A percentile compares a stretch with the other conserved stretches of the same genome.
phyloP scores from a whole-genome alignment of 2,888 invertebrate genomes.

The Tridacna gigas region DNA sequence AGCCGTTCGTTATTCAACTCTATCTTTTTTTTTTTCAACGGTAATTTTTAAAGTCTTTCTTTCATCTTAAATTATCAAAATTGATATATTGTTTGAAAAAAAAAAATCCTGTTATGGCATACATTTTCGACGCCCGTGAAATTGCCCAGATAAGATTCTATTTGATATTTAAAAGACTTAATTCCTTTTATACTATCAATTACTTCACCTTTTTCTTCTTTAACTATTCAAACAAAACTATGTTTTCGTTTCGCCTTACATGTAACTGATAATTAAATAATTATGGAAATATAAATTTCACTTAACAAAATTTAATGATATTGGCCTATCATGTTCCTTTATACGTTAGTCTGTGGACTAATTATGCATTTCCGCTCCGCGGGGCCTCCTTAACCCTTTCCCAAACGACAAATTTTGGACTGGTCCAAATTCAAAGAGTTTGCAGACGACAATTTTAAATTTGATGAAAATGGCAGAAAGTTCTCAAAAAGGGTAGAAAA shows the following conservation, averaged over 20 bases:
- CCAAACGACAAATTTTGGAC: no score
- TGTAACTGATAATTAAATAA: conserved; percentile 18
- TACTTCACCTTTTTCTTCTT: conserved; percentile 9
- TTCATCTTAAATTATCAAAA: background rate
- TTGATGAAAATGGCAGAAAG: no score
- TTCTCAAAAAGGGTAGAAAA: no score
- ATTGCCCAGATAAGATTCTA: conserved; percentile 17
- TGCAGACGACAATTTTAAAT: no score
- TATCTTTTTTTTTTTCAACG: no score
- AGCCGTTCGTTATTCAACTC: no score
- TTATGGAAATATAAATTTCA: conserved; percentile 11
- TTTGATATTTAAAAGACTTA: conserved; percentile 7
- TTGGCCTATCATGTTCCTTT: background rate
- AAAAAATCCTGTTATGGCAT: no score
- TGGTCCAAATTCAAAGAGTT: no score
- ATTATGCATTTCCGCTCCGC: no score
- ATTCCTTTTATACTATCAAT: conserved; percentile 10
- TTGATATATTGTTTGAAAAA: background rate
- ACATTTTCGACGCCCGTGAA: conserved; percentile 4
- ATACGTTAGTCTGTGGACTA: no score
- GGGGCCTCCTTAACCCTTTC: no score
- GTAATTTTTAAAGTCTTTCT: no score
- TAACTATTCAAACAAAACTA: background rate
- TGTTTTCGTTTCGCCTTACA: background rate
- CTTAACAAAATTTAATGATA: conserved; percentile 19